Evolutionary conservation across 2,888 invertebrate species (phyloP), one percentile per base, ranked within the genome.

Genomic region (Cephus pulcher): DNA sequence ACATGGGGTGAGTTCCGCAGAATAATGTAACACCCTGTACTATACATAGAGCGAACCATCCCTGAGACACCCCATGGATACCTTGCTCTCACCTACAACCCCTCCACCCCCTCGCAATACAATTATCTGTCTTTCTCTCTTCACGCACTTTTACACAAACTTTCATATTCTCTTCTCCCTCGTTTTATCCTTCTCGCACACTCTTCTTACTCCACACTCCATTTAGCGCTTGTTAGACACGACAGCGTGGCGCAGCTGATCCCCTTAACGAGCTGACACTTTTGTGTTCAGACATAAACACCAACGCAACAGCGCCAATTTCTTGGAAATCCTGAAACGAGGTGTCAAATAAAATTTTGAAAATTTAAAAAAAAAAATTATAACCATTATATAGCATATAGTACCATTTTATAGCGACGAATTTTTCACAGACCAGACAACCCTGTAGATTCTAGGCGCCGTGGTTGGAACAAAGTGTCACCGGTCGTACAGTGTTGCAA

Each of bases 201-300:
- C 80, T 80, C 73, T 81, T 79, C 82, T 82, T 77, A 79, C 78
- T 84, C 80, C 40, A 40, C 15, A 85, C 87, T 90, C 89, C 89
- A 90, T 90, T 90, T 90, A 89, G 88, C 87, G 89, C 90, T 91
- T 88, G 91, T 91, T 91, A 91, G 88, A 85, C 86, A 78, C 85
- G 87, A 88, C 90, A 90, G 89, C 88, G 84, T 84, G 86, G 83
- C 83, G 86, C 88, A 87, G 89, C 89, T 90, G 89, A 91, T 91
- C 89, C 90, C 88, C 88, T 86, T 86, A 86, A 86, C 86, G 86
- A 86, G 86, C 77, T 83, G 85, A 80, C 79, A 78, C 82, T 80
- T 82, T 81, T 80, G 34, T 35, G 23, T 12, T 32, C 56, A 32
- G 23, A 37, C 12, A 23, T 75, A 23, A 56, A 34, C 68, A 32